Percentiles rank a stretch among this genome's conserved stretches.
Evolutionary conservation across 2,888 invertebrate species (phyloP).

Genomic region (Chymomyza procnemis): DNA sequence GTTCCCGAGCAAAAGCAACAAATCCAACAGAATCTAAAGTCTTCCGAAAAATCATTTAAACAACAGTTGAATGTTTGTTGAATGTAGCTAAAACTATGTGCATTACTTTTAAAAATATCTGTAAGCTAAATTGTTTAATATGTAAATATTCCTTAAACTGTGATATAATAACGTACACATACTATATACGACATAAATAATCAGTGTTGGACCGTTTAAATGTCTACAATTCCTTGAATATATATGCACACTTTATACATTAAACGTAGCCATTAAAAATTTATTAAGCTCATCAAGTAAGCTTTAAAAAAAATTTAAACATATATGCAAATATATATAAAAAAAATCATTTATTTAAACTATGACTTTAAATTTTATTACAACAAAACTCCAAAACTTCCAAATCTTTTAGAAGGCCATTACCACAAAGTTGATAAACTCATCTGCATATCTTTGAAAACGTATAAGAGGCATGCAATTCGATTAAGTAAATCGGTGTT

Average conservation of each 20-base stretch:
- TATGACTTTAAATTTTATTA: background rate
- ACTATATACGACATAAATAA: conserved; percentile 33
- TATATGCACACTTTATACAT: background rate
- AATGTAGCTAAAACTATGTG: conserved; percentile 19
- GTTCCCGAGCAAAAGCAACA: background rate
- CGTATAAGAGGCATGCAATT: no score
- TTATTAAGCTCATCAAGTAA: background rate
- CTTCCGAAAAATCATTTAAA: conserved; percentile 60
- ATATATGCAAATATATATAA: background rate
- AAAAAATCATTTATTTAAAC: background rate
- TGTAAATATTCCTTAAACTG: conserved; percentile 61
- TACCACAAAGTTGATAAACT: no score
- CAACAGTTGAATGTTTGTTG: conserved; percentile 6
- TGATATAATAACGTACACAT: conserved; percentile 48
- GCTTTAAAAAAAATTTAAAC: conserved; percentile 2
- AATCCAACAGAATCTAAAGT: conserved; percentile 63
- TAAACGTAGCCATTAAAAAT: background rate
- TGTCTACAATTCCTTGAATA: conserved; percentile 36
- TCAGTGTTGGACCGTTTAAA: conserved; percentile 27
- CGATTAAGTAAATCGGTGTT: no score
- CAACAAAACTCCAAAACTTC: no score
- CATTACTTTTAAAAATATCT: conserved; percentile 54
- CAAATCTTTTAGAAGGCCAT: no score
- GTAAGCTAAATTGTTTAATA: conserved; percentile 31
- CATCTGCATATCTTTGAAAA: no score